Base-by-base conservation (phyloP, 2,797 vertebrate genomes). In the Enteromius radiatus region DNA sequence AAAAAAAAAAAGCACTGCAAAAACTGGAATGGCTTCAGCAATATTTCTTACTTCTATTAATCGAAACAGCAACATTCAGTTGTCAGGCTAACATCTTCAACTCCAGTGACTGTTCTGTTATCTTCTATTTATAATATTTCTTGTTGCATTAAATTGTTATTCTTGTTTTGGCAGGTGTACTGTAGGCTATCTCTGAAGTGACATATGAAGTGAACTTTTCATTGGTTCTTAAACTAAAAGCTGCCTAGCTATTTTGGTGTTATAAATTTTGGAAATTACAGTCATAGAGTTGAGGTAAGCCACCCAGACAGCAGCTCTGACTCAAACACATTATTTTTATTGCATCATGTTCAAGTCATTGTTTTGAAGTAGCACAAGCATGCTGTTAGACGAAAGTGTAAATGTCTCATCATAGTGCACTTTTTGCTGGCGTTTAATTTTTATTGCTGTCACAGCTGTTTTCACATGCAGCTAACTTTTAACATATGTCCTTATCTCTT, bases 361-460 rank as follows among this genome's bases (percentile, higher is more conserved):
- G 63, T 80, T 59, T 61, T 61, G 26, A 11, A 45, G 41, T 11
- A 54, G 10, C 76, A 38, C 73, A 17, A 75, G 43, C 61, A 56
- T 80, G 52, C 12, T 71, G 78, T 80, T 63, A 80, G 11, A 80
- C 38, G 14, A 23, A 45, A 17, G 26, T 8, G 17, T 47, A 71
- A 45, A 80, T 70, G 63, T 78, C 65, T 43, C 36, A 41, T 80
- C 47, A 59, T 3, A 70, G 52, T 23, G 38, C 78, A 45, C 26
- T 9, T 61, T 80, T 80, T 36, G 67, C 68, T 71, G 28, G 19
- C 9, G 4, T 80, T 36, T 28, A 2, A 2, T 8, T 41, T 10
- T 17, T 70, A 31, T n/a, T 70, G 78, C 78, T 45, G 67, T 80
- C 67, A 70, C 67, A 70, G 68, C 68, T 19, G 21, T 80, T 61